Base-by-base conservation (phyloP, 2,888 invertebrate species). In the Hyposoter didymator region DNA sequence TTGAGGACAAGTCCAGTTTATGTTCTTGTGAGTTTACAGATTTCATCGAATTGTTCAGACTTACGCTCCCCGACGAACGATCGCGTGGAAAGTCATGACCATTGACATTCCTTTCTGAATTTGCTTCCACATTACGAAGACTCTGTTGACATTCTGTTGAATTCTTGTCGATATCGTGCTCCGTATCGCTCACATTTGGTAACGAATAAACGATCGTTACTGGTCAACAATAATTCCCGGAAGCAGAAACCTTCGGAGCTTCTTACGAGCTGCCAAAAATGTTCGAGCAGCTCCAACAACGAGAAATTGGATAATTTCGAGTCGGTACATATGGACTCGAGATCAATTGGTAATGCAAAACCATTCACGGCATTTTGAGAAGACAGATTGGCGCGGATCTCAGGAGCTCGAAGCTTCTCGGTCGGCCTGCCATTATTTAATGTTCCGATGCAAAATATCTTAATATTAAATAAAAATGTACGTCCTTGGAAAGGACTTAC, bases 231-330 rank as follows among this genome's bases (percentile, higher is more conserved):
- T 6, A 43, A 67, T 66, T 79, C 43, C 17, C 72, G 28, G 67
- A 79, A 22, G 55, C 70, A 59, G n/a, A 55, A 64, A 59, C 32
- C 70, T 32, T 28, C 35, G 47, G 39, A 59, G 0, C 43, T 67
- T 79, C 59, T 79, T 72, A 62, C 75, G 17, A 76, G 59, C 43
- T 67, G 75, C 47, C 75, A 72, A 19, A 70, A 82, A 67, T 69
- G 62, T 62, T 75, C 66, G 28, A 79, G 32, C 0, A 82, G 35
- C 70, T 82, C 55, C 69, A 64, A 55, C 4, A 85, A 64, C 55
- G 84, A 49, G 2, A 66, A 70, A 12, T n/a, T 19, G n/a, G 52
- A 62, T 1, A 17, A 22, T n/a, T 70, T 12, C 12, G 47, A 55
- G 14, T 72, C 55, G 22, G 64, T 47, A 59, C 14, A 72, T n/a